These are phyloP conservation scores for Phengaris alcon DNA, from an alignment of 2,888 invertebrate species.

Conservation along the genomic window DNA sequence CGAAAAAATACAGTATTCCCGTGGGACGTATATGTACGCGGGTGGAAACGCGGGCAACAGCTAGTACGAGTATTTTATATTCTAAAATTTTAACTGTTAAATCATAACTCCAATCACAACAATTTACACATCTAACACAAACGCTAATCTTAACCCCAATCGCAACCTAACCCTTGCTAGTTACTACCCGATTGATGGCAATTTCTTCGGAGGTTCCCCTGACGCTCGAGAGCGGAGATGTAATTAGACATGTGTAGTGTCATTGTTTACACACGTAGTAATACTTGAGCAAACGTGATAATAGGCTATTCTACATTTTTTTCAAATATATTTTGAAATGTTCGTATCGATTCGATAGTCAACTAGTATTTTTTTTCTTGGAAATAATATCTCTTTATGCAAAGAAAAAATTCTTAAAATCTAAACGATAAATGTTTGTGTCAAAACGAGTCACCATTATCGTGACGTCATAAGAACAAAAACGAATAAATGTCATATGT, in stretches of 20 bases:
- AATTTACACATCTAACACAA: not conserved
- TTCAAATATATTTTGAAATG: no score
- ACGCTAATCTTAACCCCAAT: not conserved
- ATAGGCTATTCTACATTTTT: not conserved
- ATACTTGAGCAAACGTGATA: slow-evolving; percentile 27
- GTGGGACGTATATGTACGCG: no score
- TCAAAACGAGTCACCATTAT: no score
- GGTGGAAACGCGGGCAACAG: no score
- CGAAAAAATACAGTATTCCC: no score
- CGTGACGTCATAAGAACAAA: no score
- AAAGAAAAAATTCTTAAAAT: no score
- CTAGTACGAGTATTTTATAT: not conserved
- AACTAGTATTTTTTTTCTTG: no score
- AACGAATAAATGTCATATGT: no score
- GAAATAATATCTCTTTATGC: no score
- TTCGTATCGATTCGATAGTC: no score
- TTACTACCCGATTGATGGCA: not conserved
- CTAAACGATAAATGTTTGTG: no score
- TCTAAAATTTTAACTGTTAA: not conserved
- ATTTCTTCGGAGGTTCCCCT: not conserved
- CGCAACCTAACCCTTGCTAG: not conserved
- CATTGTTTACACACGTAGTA: slow-evolving; percentile 53
- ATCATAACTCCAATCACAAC: not conserved
- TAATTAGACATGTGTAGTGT: slow-evolving; percentile 31
- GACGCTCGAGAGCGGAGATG: not conserved